phyloP scores from a whole-genome alignment of 2,888 invertebrate species.

The Hirtodrosophila confusa region DNA sequence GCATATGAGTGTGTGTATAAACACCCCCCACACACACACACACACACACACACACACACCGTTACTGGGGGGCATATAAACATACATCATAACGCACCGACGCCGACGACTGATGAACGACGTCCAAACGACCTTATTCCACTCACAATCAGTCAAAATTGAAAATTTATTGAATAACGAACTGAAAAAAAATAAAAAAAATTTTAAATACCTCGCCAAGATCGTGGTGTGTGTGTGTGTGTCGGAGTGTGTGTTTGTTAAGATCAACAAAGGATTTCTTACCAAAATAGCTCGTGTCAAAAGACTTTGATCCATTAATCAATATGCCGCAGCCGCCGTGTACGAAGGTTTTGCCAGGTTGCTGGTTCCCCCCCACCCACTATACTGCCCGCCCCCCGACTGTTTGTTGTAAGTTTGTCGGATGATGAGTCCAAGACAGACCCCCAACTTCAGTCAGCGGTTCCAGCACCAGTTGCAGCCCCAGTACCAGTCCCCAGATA shows the following conservation, averaged over 20 bases:
- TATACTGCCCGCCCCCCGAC: background rate
- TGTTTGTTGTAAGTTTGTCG: conserved; percentile 61
- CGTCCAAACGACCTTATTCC: conserved; percentile 77
- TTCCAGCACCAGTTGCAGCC: conserved; percentile 14
- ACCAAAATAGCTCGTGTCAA: conserved; percentile 84
- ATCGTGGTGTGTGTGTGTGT: conserved; percentile 23
- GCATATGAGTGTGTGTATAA: conserved; percentile 1
- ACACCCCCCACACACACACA: conserved; percentile 27
- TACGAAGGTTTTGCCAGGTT: conserved; percentile 70
- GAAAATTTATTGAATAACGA: conserved; percentile 83
- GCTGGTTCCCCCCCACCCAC: conserved; percentile 5
- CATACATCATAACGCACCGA: conserved; percentile 80
- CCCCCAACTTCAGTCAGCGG: conserved; percentile 42
- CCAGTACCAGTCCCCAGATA: conserved; percentile 26
- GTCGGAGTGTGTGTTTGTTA: conserved; percentile 71
- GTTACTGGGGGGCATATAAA: conserved; percentile 54
- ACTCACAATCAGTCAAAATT: conserved; percentile 84
- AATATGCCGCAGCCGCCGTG: conserved; percentile 79
- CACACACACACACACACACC: conserved; percentile 22
- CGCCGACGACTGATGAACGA: conserved; percentile 67
- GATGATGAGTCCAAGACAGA: conserved; percentile 64
- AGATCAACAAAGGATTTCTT: conserved; percentile 83
- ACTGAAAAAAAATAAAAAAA: conserved; percentile 44
- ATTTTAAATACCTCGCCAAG: conserved; percentile 58
- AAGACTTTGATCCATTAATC: conserved; percentile 84